Percentiles rank a stretch among this genome's conserved stretches.
Evolutionary conservation across 2,113 vertebrate genomes (phyloP).

Genomic region (Rhea pennata): DNA sequence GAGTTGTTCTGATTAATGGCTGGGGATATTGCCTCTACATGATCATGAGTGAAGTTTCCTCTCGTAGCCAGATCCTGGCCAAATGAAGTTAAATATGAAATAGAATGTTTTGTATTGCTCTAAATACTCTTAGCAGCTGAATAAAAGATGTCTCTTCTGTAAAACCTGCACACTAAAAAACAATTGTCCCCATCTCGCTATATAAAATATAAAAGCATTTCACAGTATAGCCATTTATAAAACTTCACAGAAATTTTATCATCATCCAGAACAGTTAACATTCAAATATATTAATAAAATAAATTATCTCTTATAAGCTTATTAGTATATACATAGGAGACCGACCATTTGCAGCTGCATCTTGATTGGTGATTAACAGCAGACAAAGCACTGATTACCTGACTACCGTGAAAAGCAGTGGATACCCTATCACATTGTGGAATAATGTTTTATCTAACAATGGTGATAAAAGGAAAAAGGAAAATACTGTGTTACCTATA

Average conservation of each 20-base stretch:
- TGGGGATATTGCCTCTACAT: not conserved
- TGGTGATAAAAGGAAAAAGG: not conserved
- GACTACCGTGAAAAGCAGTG: too few relatives aligned
- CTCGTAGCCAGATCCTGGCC: not conserved
- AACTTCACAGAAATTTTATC: not conserved
- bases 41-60: not conserved
- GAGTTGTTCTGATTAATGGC: not conserved
- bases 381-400: too few relatives aligned
- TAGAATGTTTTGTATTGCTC: not conserved
- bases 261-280: not conserved
- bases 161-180: not conserved
- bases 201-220: not conserved
- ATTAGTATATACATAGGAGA: not conserved
- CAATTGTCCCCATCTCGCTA: not conserved
- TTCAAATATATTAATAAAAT: not conserved
- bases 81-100: not conserved
- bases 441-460: not conserved
- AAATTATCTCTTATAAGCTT: not conserved
- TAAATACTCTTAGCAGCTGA: not conserved
- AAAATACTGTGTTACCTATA: not conserved
- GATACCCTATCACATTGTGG: too few relatives aligned
- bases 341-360: not conserved
- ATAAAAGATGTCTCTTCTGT: not conserved
- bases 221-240: not conserved
- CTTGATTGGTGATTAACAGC: not conserved